Percentiles rank a stretch among this genome's conserved stretches.
phyloP scores from a whole-genome alignment of 1,140 invertebrate genomes.

The Mizuhopecten yessoensis region DNA sequence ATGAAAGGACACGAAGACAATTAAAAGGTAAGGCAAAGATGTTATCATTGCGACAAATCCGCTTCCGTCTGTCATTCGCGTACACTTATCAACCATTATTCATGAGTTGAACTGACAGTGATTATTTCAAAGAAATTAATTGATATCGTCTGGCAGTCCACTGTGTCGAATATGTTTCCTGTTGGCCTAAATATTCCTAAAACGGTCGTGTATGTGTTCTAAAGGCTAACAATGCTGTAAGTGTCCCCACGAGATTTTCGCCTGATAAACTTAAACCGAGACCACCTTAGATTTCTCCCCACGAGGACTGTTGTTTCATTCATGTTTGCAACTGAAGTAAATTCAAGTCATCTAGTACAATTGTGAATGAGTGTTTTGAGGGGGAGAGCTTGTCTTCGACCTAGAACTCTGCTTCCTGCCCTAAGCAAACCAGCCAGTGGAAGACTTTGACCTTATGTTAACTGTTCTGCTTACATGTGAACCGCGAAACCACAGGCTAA shows the following conservation, averaged over 20 bases:
- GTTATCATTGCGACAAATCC: not conserved
- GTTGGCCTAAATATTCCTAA: not conserved
- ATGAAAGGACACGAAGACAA: not conserved
- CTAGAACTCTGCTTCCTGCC: not conserved
- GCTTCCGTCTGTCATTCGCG: not conserved
- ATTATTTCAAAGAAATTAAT: not conserved
- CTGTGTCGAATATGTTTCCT: not conserved
- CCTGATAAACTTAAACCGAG: slow-evolving; percentile 9
- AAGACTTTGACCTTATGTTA: not conserved
- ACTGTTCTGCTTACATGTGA: not conserved
- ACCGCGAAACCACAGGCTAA: not conserved
- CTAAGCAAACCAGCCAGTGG: slow-evolving; percentile 6
- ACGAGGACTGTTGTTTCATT: slow-evolving; percentile 11
- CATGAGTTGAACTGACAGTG: not conserved
- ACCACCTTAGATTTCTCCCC: slow-evolving; percentile 24
- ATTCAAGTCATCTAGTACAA: not conserved
- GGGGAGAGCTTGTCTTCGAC: not conserved
- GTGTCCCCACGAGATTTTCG: not conserved
- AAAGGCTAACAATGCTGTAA: not conserved
- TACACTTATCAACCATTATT: too few species aligned
- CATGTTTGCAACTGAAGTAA: not conserved
- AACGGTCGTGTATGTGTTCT: not conserved
- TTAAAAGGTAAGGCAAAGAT: not conserved
- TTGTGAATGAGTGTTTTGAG: slow-evolving; percentile 12
- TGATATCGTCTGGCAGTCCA: not conserved